These are phyloP conservation scores for Gopherus evgoodei DNA, from an alignment of 2,113 vertebrate genomes.

Conservation along the genomic window DNA sequence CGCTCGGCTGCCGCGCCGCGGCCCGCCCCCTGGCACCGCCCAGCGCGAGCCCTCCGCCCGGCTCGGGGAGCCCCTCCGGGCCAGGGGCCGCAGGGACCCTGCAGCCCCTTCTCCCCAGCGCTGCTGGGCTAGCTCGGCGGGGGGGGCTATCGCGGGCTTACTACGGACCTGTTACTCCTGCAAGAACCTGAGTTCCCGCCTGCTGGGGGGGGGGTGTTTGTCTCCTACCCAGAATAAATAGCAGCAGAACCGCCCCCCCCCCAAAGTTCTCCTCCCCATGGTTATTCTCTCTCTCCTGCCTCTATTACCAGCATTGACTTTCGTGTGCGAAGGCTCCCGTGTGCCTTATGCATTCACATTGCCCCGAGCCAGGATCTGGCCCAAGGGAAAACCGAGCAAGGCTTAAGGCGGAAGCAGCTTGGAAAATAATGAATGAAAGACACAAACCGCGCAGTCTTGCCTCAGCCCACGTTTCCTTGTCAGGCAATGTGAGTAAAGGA, in stretches of 20 bases:
- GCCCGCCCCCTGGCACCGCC: no score
- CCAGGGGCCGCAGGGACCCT: not conserved
- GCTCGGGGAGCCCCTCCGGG: not conserved
- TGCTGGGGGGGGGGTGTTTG: no score
- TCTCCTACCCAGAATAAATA: no score
- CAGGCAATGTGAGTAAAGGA: not conserved
- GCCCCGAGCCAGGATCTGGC: not conserved
- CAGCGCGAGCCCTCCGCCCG: no score
- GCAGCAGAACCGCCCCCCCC: no score
- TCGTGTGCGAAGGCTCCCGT: not conserved
- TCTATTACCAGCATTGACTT: no score
- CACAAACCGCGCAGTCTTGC: not conserved
- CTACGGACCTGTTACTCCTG: rapidly evolving
- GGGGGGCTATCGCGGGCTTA: not conserved
- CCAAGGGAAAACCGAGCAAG: not conserved
- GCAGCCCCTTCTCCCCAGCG: not conserved
- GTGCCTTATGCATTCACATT: no score
- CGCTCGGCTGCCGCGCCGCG: no score
- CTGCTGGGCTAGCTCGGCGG: no score
- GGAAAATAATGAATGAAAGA: not conserved
- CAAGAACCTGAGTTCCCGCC: no score
- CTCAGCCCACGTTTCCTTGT: not conserved
- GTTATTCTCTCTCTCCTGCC: no score
- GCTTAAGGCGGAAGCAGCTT: not conserved
- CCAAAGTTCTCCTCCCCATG: not conserved